Base-by-base conservation (phyloP, 2,797 vertebrate species). In the Ibycter americanus region DNA sequence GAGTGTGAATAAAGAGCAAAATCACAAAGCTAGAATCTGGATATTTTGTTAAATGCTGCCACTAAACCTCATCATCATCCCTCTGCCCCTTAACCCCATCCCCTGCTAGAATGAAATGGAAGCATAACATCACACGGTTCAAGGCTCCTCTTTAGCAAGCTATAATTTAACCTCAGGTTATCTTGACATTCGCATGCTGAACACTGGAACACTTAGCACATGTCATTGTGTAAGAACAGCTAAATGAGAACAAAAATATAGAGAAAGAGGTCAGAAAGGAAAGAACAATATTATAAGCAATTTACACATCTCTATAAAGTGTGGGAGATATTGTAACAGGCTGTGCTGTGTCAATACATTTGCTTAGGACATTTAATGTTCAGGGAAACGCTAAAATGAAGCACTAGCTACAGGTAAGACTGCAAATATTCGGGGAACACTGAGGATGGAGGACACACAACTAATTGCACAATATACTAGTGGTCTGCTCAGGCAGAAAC, bases 161-260 rank as follows among this genome's bases (percentile, higher is more conserved):
- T 88, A 34, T 82, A 78, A 92, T 91, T 93, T 96, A 91, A 92
- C 93, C 95, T 90, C 92, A 17, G 79, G 95, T 83, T 71, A 55
- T 85, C 87, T 54, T 87, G 94, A 92, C 93, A 89, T 87, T 95
- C 95, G 54, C 67, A 65, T 81, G 79, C 90, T 96, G 95, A 96
- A 97, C 76, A 40, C 40, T 40, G 74, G 61, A 96, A 89, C 86
- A 78, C 88, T 96, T 94, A 92, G 56, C 2, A 0, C 11, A 6
- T 62, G 68, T 93, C 97, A 92, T 85, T 95, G 94, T 78, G 73
- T 46, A 67, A 52, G 89, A 94, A 67, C 72, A 93, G 70, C 76
- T 94, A 79, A 95, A 96, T n/a, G 58, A 95, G 89, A 90, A 79
- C 26, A 93, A 95, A 97, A 95, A 91, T 83, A 90, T 4, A 84